Conservation (phyloP, 2,888 invertebrate genomes). For the Phengaris arion region DNA sequence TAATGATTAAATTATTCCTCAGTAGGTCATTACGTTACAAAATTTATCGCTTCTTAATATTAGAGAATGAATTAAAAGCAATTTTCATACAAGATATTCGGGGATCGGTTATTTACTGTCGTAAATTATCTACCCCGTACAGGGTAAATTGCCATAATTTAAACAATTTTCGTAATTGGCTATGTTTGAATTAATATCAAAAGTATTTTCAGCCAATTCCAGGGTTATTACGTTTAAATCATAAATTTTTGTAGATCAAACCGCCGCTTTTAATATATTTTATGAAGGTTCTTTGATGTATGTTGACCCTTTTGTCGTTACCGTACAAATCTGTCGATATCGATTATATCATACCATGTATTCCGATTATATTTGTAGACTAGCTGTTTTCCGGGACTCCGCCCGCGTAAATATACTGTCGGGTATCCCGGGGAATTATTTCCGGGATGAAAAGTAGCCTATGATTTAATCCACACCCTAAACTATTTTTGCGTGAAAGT, state of each 20-base stretch:
- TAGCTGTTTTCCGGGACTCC: too few species aligned
- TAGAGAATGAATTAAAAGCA: conserved; percentile 24
- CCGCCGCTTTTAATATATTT: not conserved
- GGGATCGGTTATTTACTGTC: conserved; percentile 29
- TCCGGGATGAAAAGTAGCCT: too few species aligned
- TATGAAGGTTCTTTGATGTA: conserved; percentile 11
- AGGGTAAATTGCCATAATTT: conserved; percentile 29
- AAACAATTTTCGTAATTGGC: conserved; percentile 27
- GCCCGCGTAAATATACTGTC: too few species aligned
- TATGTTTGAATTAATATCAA: conserved; percentile 25
- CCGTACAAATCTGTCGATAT: conserved; percentile 34
- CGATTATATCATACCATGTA: not conserved
- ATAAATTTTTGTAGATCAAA: conserved; percentile 19
- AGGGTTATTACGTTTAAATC: conserved; percentile 21
- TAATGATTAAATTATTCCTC: conserved; percentile 20
- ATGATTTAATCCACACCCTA: too few species aligned
- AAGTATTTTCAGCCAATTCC: conserved; percentile 23
- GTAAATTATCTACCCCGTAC: conserved; percentile 24
- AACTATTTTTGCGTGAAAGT: too few species aligned
- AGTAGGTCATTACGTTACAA: not conserved
- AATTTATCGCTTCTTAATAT: conserved; percentile 27
- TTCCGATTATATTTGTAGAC: conserved; percentile 2
- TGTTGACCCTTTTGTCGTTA: conserved; percentile 28
- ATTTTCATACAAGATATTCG: conserved; percentile 27
- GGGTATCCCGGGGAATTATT: too few species aligned